Conservation (phyloP, 2,888 invertebrate genomes). For the Phortica magna region DNA sequence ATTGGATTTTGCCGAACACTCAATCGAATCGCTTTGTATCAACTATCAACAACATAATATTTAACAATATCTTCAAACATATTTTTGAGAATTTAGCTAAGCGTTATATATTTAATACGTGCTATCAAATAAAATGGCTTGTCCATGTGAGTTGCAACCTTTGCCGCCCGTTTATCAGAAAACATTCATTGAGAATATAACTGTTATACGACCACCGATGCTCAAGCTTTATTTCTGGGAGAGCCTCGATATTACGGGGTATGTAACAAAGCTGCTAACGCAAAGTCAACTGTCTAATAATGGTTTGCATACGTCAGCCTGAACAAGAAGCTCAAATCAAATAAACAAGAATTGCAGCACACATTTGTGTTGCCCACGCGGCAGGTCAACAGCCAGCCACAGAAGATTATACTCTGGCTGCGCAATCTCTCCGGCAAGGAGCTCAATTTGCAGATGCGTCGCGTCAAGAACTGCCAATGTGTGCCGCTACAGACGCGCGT, state of each 20-base stretch:
- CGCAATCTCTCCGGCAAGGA: conserved; percentile 54
- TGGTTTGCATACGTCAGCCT: conserved; percentile 47
- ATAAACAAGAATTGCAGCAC: conserved; percentile 57
- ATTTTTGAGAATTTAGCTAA: background rate
- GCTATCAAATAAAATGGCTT: background rate
- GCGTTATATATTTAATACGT: background rate
- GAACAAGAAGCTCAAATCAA: conserved; percentile 60
- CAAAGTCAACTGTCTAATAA: background rate
- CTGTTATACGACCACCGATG: conserved; percentile 63
- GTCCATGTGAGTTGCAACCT: conserved; percentile 37
- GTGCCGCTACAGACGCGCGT: conserved; percentile 62
- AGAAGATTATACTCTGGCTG: conserved; percentile 70
- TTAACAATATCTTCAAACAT: background rate
- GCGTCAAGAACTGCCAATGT: conserved; percentile 68
- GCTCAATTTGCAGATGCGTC: conserved; percentile 57
- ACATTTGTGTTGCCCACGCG: conserved; percentile 60
- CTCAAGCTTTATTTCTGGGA: conserved; percentile 71
- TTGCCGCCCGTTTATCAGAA: conserved; percentile 51
- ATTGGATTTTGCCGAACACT: too few relatives aligned
- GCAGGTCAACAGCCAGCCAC: conserved; percentile 65
- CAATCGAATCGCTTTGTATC: too few relatives aligned
- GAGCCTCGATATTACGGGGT: conserved; percentile 66
- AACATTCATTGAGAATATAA: conserved; percentile 68
- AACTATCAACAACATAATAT: too few relatives aligned
- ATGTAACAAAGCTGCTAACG: background rate